Percentiles rank a stretch among this genome's conserved stretches.
Evolutionary conservation across 2,113 vertebrate genomes (phyloP).

Genomic region (Syngnathus typhle): DNA sequence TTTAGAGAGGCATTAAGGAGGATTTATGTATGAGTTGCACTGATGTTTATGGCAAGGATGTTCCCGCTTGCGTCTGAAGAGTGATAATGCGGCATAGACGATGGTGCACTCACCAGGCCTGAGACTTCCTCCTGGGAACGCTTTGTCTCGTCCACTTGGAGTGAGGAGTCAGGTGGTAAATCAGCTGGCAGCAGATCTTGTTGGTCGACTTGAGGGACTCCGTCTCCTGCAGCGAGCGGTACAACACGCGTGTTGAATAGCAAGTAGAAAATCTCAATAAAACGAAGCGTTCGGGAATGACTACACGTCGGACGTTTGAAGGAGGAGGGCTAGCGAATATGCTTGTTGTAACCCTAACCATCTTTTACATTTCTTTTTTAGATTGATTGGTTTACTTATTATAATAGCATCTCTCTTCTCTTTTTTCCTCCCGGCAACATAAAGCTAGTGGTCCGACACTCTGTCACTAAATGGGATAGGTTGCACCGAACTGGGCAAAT

Average conservation of each 20-base stretch:
- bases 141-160: conserved; percentile 75
- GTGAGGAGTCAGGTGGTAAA: conserved; percentile 85
- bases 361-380: no score
- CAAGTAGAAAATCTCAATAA: background rate
- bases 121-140: conserved; percentile 75
- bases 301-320: background rate
- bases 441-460: conserved; percentile 19
- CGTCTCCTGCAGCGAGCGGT: conserved; percentile 64
- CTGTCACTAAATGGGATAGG: conserved; percentile 54
- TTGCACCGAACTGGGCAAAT: conserved; percentile 55
- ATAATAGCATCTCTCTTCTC: conserved; percentile 9
- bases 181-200: conserved; percentile 85
- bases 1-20: conserved; percentile 2
- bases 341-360: no score
- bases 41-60: conserved; percentile 8
- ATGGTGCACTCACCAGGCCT: conserved; percentile 73
- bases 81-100: conserved; percentile 3
- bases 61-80: conserved; percentile 14
- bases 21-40: conserved; percentile 8
- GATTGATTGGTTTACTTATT: no score
- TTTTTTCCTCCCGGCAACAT: conserved; percentile 20
- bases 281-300: background rate
- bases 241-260: background rate
- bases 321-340: background rate
- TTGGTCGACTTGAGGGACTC: conserved; percentile 80